Conservation (phyloP, 2,113 vertebrate species). For the Desmodus rotundus region DNA sequence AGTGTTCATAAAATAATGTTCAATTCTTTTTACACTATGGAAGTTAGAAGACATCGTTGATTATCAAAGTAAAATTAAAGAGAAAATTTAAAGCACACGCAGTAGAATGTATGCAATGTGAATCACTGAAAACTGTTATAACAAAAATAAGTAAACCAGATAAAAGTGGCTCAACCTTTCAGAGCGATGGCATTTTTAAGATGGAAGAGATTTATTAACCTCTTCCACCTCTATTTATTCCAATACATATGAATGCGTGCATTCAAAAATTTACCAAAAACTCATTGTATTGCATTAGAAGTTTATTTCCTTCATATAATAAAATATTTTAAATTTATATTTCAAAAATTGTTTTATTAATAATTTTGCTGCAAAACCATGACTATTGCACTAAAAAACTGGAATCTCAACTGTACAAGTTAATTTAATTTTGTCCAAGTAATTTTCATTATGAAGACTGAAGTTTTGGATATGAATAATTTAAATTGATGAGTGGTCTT, state of each 20-base stretch:
- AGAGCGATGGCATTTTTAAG: background rate
- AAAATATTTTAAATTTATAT: background rate
- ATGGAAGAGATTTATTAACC: background rate
- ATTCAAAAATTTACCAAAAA: background rate
- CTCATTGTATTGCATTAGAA: background rate
- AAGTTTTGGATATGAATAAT: background rate
- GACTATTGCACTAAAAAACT: background rate
- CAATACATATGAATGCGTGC: background rate
- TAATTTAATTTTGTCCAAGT: background rate
- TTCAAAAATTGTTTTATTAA: background rate
- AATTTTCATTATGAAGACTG: background rate
- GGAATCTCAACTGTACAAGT: background rate
- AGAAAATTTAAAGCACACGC: background rate
- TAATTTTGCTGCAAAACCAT: background rate
- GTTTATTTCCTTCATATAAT: background rate
- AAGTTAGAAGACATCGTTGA: background rate
- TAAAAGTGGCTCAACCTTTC: background rate
- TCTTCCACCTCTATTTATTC: background rate
- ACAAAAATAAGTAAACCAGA: background rate
- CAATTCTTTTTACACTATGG: background rate
- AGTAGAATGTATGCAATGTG: background rate
- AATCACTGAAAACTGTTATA: background rate
- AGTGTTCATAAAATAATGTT: background rate
- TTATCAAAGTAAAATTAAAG: background rate
- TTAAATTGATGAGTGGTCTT: background rate